Evolutionary conservation across 1,140 invertebrate genomes (phyloP).

Genomic region (Conus betulinus): DNA sequence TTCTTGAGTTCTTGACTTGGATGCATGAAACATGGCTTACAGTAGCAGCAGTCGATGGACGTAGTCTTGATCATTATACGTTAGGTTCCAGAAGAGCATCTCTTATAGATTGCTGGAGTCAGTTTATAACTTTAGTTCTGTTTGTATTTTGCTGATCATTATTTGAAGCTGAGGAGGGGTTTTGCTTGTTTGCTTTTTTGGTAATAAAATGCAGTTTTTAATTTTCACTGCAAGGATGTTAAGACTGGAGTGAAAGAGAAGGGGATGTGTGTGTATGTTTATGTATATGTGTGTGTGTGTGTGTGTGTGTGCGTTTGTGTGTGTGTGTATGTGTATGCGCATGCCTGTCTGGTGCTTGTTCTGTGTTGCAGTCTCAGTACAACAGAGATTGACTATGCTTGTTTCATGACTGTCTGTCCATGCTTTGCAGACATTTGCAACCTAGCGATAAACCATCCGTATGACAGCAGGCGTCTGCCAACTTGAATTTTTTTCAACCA

Average conservation of each 20-base stretch:
- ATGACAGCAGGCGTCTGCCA: slow-evolving; percentile 27
- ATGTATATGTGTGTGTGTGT: not conserved
- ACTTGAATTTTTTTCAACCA: slow-evolving; percentile 20
- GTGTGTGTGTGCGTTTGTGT: not conserved
- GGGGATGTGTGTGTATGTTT: not conserved
- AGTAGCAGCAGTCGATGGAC: no score
- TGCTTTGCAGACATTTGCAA: slow-evolving; percentile 51
- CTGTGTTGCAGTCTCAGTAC: not conserved
- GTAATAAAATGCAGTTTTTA: no score
- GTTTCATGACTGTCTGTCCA: slow-evolving; percentile 42
- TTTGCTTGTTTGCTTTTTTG: no score
- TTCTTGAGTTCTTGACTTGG: no score
- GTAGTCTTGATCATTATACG: no score
- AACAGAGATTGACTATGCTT: not conserved
- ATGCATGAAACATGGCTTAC: no score
- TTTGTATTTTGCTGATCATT: not conserved
- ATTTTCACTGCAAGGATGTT: not conserved
- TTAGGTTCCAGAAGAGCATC: no score
- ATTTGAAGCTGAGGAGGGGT: not conserved
- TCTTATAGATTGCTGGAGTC: no score
- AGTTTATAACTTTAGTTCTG: not conserved
- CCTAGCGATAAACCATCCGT: slow-evolving; percentile 20
- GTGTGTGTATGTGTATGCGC: not conserved
- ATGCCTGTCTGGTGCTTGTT: no score
- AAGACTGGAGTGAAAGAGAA: not conserved